phyloP scores from a whole-genome alignment of 2,888 invertebrate species.

The Epirrhoe alternata region DNA sequence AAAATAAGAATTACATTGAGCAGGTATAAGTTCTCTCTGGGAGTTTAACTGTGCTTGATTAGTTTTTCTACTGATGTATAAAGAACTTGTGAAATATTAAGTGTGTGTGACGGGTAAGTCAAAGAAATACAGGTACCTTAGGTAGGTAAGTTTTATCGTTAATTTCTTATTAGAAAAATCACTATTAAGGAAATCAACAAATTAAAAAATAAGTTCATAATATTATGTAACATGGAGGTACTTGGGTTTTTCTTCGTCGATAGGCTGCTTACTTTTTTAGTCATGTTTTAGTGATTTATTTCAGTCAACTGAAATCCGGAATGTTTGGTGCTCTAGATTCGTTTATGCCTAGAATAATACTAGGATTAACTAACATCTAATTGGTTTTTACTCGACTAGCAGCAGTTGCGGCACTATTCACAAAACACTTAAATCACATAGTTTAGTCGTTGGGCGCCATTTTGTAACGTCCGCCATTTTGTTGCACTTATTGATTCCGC shows the following conservation, averaged over 20 bases:
- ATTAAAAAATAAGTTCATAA: background rate
- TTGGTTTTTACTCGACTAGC: slow-evolving; percentile 18
- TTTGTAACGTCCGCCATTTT: slow-evolving; percentile 24
- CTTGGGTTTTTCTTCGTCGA: slow-evolving; percentile 12
- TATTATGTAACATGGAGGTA: slow-evolving; percentile 17
- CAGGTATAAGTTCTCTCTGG: background rate
- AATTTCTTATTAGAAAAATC: background rate
- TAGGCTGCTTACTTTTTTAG: background rate
- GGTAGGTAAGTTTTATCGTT: background rate
- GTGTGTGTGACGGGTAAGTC: slow-evolving; percentile 6
- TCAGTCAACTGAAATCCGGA: background rate
- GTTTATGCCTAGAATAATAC: background rate
- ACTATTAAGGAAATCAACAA: background rate
- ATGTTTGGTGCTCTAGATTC: background rate
- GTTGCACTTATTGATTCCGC: slow-evolving; percentile 42
- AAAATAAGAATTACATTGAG: background rate
- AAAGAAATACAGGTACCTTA: background rate
- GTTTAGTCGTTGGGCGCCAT: slow-evolving; percentile 12
- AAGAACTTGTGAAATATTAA: background rate
- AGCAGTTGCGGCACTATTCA: slow-evolving; percentile 19
- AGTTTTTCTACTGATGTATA: background rate
- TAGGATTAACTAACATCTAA: slow-evolving; percentile 3
- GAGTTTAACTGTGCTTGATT: background rate
- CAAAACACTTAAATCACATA: slow-evolving; percentile 12
- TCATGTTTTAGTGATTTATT: slow-evolving; percentile 1